Evolutionary conservation across 1,140 invertebrate genomes (phyloP).

Genomic region (Drosophila lacertosa): DNA sequence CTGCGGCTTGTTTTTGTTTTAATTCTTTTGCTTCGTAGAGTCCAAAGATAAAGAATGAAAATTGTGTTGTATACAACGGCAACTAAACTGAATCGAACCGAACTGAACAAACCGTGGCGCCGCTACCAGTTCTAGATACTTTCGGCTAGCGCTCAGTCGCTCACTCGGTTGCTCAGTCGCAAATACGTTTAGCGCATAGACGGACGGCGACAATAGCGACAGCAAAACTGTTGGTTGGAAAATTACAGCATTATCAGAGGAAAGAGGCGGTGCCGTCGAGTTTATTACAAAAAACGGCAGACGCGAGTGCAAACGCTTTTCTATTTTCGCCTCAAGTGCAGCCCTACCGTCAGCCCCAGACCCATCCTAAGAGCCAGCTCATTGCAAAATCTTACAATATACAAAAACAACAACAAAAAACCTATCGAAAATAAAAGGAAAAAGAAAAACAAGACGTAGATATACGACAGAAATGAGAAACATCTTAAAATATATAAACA

Average conservation of each 20-base stretch:
- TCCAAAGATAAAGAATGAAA: constrained; percentile 75
- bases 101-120: constrained; percentile 31
- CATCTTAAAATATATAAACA: constrained; percentile 35
- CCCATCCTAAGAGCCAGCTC: constrained; percentile 4
- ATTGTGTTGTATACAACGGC: constrained; percentile 30
- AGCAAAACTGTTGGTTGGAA: constrained; percentile 45
- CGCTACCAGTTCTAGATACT: constrained; percentile 77
- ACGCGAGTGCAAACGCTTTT: constrained; percentile 75
- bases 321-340: constrained; percentile 82
- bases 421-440: too few species aligned
- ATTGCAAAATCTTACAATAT: constrained; percentile 17
- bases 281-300: constrained; percentile 66
- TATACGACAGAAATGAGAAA: constrained; percentile 27
- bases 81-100: constrained; percentile 6
- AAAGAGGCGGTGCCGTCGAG: constrained; percentile 33
- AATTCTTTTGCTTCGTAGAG: constrained; percentile 76
- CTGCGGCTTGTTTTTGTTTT: constrained; percentile 65
- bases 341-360: too few species aligned
- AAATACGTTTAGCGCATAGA: constrained; percentile 75
- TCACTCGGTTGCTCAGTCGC: constrained; percentile 55
- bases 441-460: not conserved
- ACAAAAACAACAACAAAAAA: constrained; percentile 1
- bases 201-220: constrained; percentile 53
- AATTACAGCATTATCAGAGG: constrained; percentile 42
- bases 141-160: constrained; percentile 62